A percentile compares a stretch with the other conserved stretches of the same genome.
Conservation (phyloP, 2,797 vertebrate species). For the Eutrigla gurnardus region DNA sequence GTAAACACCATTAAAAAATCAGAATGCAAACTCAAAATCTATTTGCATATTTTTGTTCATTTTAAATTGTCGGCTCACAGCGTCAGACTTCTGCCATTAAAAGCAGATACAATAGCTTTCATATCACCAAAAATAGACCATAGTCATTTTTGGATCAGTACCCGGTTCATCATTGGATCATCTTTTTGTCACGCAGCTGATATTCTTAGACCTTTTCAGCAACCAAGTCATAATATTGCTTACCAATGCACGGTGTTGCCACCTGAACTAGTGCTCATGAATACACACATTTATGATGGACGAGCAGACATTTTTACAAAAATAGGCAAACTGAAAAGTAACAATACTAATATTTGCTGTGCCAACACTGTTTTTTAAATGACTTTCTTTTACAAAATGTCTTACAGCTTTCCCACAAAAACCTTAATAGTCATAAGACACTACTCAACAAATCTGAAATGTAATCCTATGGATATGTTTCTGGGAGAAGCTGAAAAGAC, state of each 20-base stretch:
- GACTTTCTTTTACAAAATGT: conserved; percentile 34
- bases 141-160: conserved; percentile 32
- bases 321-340: conserved; percentile 28
- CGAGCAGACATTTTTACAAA: conserved; percentile 84
- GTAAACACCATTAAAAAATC: conserved; percentile 38
- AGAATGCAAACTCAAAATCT: conserved; percentile 47
- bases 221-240: conserved; percentile 66
- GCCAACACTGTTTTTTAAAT: conserved; percentile 34
- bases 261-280: conserved; percentile 30
- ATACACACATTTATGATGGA: conserved; percentile 74
- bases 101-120: conserved; percentile 28
- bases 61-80: conserved; percentile 40
- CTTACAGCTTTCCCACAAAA: conserved; percentile 47
- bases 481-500: conserved; percentile 13
- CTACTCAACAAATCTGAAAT: conserved; percentile 25
- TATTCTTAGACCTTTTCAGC: conserved; percentile 29
- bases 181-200: conserved; percentile 29
- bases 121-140: conserved; percentile 54
- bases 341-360: conserved; percentile 23
- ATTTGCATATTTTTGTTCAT: conserved; percentile 75
- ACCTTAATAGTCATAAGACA: conserved; percentile 35
- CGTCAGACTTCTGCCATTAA: conserved; percentile 30
- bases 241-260: conserved; percentile 43
- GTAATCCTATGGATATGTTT: conserved; percentile 12
- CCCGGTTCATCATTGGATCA: conserved; percentile 15